Evolutionary conservation across 2,113 vertebrate species (phyloP), one percentile per base, ranked within the genome.

Genomic region (Zapus hudsonius): DNA sequence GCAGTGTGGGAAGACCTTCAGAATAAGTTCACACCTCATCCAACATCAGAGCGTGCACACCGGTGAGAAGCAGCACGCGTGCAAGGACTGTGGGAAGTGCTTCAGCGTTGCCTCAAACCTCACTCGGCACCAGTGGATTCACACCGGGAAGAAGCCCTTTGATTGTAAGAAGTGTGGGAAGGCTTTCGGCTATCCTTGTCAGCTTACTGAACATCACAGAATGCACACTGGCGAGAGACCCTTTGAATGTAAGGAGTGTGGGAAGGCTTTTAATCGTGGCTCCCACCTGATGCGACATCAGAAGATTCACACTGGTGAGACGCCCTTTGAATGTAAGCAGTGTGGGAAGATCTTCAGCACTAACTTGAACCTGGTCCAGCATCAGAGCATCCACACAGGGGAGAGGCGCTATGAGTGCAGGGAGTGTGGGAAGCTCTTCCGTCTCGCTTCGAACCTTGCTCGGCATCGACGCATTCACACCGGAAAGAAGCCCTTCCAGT

Each of bases 381-480:
- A 94, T 89, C 61, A 59, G 84, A 94, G 94, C 79, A 97, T 79
- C 38, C 82, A 84, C 33, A 84, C 82, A 20, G 66, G 52, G 38
- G 82, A 84, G 33, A 84, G 38, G 31, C 64, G 64, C 27, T 84
- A 70, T 36, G 69, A 70, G 44, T 84, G 82, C 38, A 84, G n/a
- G n/a, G 57, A 89, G 36, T 74, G 91, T 57, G 91, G 76, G 16
- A 92, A 87, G 38, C 19, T 44, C 33, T 92, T 92, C 36, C 61
- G 36, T 52, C 74, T 67, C 70, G 20, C 42, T 16, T 31, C 55
- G 29, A 67, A 61, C 20, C 88, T 90, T 38, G 13, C 33, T 81
- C 76, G 44, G 38, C 76, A 92, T 92, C 84, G 78, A 76, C 87
- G 94, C 66, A 97, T 80, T 69, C 95, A 95, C 42, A 90, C 92